Conservation (phyloP, 1,140 invertebrate species). For the Drosophila kikkawai region DNA sequence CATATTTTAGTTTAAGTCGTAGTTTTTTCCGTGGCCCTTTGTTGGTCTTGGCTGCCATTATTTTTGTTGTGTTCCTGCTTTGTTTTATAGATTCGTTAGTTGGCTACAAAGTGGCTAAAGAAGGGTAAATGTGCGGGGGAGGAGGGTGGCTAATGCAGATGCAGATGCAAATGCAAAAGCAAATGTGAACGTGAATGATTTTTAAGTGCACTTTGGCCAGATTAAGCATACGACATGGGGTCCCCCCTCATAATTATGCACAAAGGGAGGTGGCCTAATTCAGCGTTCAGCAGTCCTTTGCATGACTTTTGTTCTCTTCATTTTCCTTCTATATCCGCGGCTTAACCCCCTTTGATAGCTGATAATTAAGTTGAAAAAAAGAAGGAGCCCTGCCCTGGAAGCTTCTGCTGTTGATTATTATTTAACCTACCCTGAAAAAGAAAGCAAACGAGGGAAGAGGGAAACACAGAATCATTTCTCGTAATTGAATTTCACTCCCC, state of each 20-base stretch:
- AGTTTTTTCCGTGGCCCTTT: constrained; percentile 31
- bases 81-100: constrained; percentile 73
- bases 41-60: constrained; percentile 33
- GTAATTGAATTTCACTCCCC: constrained; percentile 67
- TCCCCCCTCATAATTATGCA: constrained; percentile 23
- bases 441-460: background rate
- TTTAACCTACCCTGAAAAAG: constrained; percentile 31
- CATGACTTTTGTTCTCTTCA: constrained; percentile 33
- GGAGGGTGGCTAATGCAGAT: constrained; percentile 49
- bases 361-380: constrained; percentile 23
- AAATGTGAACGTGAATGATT: constrained; percentile 73
- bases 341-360: constrained; percentile 24
- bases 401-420: constrained; percentile 41
- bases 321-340: background rate
- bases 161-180: constrained; percentile 29
- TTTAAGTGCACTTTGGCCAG: constrained; percentile 73
- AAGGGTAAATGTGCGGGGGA: constrained; percentile 7
- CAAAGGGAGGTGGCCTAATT: constrained; percentile 32
- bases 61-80: constrained; percentile 41
- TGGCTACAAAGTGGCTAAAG: constrained; percentile 57
- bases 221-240: constrained; percentile 67
- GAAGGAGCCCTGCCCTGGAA: background rate
- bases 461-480: constrained; percentile 29
- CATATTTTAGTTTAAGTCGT: constrained; percentile 54
- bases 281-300: background rate